Evolutionary conservation across 2,888 invertebrate genomes (phyloP), one percentile per base, ranked within the genome.

Genomic region (Dasysyrphus tricinctus): DNA sequence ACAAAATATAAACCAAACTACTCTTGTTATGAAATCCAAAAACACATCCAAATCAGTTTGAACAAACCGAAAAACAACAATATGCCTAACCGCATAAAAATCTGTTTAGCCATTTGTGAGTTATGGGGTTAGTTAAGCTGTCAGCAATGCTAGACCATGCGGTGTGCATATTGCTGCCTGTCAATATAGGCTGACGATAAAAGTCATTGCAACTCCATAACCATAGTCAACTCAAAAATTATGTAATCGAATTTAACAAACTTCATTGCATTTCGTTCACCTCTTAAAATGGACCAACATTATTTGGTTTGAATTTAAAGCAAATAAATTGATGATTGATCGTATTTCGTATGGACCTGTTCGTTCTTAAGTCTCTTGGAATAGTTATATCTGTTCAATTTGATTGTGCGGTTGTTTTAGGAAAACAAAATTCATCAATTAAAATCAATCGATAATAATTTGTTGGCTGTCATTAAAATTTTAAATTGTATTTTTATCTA

Each of bases 41-140:
- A 44, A 77, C 51, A 70, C 80, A 75, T 83, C 79, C 74, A 83
- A 83, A 75, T 83, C 74, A 80, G 69, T 70, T 56, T 79, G 70
- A 32, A 49, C 12, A 69, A 56, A 61, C 79, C 74, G 34, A 70
- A 75, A 37, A 67, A 54, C 61, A 57, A 44, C 57, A 73, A 59
- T 59, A 42, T 56, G 61, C 61, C 51, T 56, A 79, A 75, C 79
- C 74, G 61, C 74, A 72, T 16, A 24, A 39, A 65, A 70, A 65
- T 79, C 70, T 63, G 42, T 78, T 82, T 74, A 78, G 74, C 47
- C 49, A 70, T 73, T 79, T 74, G 70, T 70, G 79, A 80, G 63
- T 80, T 80, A 80, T 65, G 63, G 65, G 63, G 70, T 83, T 79
- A 72, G 70, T 54, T 70, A 37, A 44, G 49, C 80, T 83, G 75